Conservation (phyloP, 35 echinoderm and acorn worm genomes). For the Lytechinus pictus region DNA sequence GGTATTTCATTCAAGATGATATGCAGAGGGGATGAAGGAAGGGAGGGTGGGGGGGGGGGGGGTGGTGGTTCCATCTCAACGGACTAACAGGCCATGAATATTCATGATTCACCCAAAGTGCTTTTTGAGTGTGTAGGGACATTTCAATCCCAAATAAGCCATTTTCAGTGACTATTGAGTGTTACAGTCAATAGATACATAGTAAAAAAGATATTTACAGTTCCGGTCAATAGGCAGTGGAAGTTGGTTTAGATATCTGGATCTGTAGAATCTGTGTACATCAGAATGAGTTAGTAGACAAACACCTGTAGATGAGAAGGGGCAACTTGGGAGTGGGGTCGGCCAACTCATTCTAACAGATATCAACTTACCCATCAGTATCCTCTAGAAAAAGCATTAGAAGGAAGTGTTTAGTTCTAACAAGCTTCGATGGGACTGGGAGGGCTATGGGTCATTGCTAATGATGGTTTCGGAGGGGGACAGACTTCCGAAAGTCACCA, state of each 20-base stretch:
- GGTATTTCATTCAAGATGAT: neutral
- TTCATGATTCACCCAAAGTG: too few species aligned
- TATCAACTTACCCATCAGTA: neutral
- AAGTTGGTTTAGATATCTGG: neutral
- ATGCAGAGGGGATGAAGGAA: too few species aligned
- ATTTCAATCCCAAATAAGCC: too few species aligned
- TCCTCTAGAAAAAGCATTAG: too few species aligned
- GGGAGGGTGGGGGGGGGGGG: too few species aligned
- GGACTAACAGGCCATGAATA: too few species aligned
- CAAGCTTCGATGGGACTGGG: neutral
- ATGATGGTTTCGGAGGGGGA: conserved; percentile 16
- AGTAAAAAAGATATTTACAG: too few species aligned
- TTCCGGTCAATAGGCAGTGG: too few species aligned
- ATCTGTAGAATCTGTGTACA: neutral
- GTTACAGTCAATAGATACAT: too few species aligned
- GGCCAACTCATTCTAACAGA: neutral
- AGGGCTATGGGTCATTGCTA: neutral
- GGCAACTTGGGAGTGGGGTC: neutral
- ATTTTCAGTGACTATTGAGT: too few species aligned
- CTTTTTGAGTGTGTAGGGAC: too few species aligned
- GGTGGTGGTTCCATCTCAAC: too few species aligned
- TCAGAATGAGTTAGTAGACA: neutral
- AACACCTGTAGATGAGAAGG: neutral
- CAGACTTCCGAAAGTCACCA: neutral
- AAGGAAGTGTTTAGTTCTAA: conserved; percentile 23